Percentiles rank a stretch among this genome's conserved stretches.
Evolutionary conservation across 1,140 invertebrate species (phyloP).

Genomic region (Zaprionus kolodkinae): DNA sequence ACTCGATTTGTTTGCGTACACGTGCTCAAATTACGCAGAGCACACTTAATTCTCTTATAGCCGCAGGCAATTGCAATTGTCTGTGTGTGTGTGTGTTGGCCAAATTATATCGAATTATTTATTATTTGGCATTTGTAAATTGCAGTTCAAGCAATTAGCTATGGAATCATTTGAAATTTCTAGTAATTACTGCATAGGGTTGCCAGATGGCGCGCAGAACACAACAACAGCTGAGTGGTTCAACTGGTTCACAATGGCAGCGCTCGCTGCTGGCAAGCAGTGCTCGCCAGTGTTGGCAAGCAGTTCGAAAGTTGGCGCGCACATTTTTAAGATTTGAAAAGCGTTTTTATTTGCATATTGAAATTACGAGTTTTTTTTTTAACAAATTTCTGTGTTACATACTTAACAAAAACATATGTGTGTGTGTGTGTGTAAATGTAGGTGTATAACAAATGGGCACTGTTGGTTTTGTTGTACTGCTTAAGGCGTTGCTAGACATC

Average conservation of each 20-base stretch:
- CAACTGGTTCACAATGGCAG: neutral
- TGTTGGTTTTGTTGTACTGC: conserved; percentile 57
- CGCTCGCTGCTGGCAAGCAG: neutral
- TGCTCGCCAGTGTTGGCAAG: neutral
- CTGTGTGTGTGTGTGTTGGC: conserved; percentile 13
- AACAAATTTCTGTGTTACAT: conserved; percentile 3
- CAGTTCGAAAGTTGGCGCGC: neutral
- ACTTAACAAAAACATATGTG: conserved; percentile 24
- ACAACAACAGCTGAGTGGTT: neutral
- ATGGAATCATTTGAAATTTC: conserved; percentile 22
- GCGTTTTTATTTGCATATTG: neutral
- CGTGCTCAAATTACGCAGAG: conserved; percentile 19
- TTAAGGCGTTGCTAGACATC: conserved; percentile 38
- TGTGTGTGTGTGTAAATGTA: conserved; percentile 25
- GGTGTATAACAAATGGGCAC: conserved; percentile 70
- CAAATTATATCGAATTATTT: conserved; percentile 1
- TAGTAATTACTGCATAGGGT: conserved; percentile 7
- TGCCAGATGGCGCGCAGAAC: neutral
- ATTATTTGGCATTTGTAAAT: conserved; percentile 18
- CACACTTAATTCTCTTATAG: conserved; percentile 9
- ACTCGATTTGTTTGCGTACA: neutral
- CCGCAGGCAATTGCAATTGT: neutral
- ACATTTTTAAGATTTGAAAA: neutral
- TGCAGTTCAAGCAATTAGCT: neutral
- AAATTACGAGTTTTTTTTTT: neutral